A percentile compares a stretch with the other conserved stretches of the same genome.
These are phyloP conservation scores for Chrysina gloriosa DNA, from an alignment of 2,888 invertebrate genomes.

Conservation along the genomic window DNA sequence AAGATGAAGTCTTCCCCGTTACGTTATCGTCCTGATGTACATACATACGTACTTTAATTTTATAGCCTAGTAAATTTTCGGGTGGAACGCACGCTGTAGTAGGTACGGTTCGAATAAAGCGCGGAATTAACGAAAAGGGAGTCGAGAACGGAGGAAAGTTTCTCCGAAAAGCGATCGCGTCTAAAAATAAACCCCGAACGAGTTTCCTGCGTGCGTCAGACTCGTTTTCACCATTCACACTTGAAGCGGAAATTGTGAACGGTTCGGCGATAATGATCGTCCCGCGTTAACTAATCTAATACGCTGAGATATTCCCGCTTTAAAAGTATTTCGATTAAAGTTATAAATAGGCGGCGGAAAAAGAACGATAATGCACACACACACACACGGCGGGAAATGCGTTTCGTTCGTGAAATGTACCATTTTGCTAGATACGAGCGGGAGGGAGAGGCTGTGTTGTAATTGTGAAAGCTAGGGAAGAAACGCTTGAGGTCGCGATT, in stretches of 20 bases:
- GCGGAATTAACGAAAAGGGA: constrained; percentile 1
- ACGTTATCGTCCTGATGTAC: background rate
- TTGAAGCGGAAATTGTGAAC: background rate
- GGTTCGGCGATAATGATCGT: background rate
- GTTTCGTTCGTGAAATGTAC: too few relatives aligned
- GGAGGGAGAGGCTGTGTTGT: too few relatives aligned
- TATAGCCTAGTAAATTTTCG: constrained; percentile 8
- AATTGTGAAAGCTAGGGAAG: too few relatives aligned
- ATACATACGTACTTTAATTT: background rate
- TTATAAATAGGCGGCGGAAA: too few relatives aligned
- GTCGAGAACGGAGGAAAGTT: constrained; percentile 2
- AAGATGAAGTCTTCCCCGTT: background rate
- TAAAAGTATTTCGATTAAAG: background rate
- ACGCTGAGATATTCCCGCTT: background rate
- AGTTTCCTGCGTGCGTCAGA: background rate
- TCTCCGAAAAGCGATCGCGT: background rate
- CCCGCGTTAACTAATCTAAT: too few relatives aligned
- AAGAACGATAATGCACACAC: too few relatives aligned
- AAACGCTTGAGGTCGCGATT: too few relatives aligned
- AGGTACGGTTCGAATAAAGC: background rate
- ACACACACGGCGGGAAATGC: too few relatives aligned
- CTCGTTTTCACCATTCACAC: background rate
- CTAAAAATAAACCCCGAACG: constrained; percentile 11
- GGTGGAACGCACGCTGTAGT: too few relatives aligned
- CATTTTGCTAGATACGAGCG: too few relatives aligned